Percentiles rank a stretch among this genome's conserved stretches.
Conservation (phyloP, 2,113 vertebrate species). For the Ctenomys sociabilis region DNA sequence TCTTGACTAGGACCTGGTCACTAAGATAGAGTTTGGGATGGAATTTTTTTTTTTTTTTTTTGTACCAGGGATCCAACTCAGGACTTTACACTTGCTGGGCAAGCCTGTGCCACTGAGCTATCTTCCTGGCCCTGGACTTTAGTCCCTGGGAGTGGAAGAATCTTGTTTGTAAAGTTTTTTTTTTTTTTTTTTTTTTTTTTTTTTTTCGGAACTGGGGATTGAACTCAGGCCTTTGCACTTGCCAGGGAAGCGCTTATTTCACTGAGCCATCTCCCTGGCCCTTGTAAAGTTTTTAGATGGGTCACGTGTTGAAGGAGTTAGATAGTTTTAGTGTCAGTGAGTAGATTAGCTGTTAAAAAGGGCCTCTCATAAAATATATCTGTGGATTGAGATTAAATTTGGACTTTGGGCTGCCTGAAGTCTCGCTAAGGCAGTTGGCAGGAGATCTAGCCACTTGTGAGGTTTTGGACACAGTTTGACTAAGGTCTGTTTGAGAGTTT, state of each 20-base stretch:
- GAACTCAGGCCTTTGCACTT: too few species aligned
- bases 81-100: too few species aligned
- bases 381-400: not conserved
- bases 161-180: not conserved
- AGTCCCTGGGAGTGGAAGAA: not conserved
- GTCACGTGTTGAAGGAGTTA: not conserved
- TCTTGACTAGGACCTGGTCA: not conserved
- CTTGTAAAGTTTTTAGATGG: not conserved
- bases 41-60: too few species aligned
- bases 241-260: too few species aligned
- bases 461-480: not conserved
- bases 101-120: too few species aligned
- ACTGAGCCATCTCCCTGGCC: too few species aligned
- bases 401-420: not conserved
- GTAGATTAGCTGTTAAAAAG: not conserved
- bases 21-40: not conserved
- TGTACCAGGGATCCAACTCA: too few species aligned
- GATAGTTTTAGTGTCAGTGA: not conserved
- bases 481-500: not conserved
- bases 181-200: too few species aligned
- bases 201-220: too few species aligned
- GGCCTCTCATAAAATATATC: not conserved
- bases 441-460: not conserved
- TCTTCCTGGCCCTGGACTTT: not conserved
- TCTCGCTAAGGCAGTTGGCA: not conserved